Conservation (phyloP, 1,140 invertebrate genomes). For the Periplaneta americana region DNA sequence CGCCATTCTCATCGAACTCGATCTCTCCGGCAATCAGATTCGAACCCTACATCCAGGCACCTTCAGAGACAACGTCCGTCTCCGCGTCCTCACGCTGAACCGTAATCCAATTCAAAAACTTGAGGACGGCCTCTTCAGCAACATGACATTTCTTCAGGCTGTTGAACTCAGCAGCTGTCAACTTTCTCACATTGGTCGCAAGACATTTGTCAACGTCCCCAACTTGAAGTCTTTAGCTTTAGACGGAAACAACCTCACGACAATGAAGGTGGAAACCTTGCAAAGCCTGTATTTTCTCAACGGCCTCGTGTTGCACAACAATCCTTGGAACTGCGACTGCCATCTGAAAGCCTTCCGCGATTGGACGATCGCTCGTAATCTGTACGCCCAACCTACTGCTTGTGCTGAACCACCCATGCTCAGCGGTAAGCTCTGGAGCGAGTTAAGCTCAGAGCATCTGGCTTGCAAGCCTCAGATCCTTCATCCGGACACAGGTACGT, state of each 20-base stretch:
- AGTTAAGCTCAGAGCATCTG: slow-evolving; percentile 64
- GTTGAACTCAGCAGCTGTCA: slow-evolving; percentile 71
- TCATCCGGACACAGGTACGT: slow-evolving; percentile 41
- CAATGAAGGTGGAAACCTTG: slow-evolving; percentile 50
- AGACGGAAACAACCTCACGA: slow-evolving; percentile 61
- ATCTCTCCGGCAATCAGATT: slow-evolving; percentile 73
- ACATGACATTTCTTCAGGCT: slow-evolving; percentile 64
- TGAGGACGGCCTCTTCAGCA: slow-evolving; percentile 68
- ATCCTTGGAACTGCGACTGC: slow-evolving; percentile 87
- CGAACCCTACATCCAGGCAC: slow-evolving; percentile 59
- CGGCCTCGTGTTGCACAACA: slow-evolving; percentile 70
- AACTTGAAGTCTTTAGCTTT: slow-evolving; percentile 60
- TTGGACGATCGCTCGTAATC: slow-evolving; percentile 62
- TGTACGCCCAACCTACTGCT: slow-evolving; percentile 62
- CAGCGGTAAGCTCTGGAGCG: slow-evolving; percentile 61
- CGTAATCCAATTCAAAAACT: slow-evolving; percentile 65
- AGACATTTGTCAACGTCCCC: slow-evolving; percentile 64
- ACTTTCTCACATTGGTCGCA: slow-evolving; percentile 58
- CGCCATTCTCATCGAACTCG: slow-evolving; percentile 75
- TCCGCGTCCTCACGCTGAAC: slow-evolving; percentile 64
- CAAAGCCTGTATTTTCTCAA: slow-evolving; percentile 54
- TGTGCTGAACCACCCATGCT: slow-evolving; percentile 64
- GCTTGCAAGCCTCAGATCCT: slow-evolving; percentile 75
- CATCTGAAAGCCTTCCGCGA: slow-evolving; percentile 70
- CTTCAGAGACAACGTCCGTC: slow-evolving; percentile 59